Evolutionary conservation across 2,113 vertebrate genomes (phyloP).

Genomic region (Promerops cafer): DNA sequence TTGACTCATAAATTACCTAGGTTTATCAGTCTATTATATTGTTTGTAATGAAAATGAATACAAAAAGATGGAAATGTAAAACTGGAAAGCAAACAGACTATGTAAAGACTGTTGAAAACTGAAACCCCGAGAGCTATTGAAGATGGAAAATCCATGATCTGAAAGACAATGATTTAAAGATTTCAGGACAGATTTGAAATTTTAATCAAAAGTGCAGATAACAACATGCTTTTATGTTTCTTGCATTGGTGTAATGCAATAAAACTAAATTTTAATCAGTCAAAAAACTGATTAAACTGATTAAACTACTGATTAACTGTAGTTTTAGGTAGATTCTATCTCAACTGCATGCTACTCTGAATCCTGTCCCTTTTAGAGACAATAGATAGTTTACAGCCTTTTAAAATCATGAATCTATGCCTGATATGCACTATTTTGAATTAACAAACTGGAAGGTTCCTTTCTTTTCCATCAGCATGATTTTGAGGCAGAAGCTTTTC

Average conservation of each 20-base stretch:
- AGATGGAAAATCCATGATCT: background rate
- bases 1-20: background rate
- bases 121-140: background rate
- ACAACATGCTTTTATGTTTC: background rate
- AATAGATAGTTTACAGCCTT: background rate
- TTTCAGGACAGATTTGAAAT: background rate
- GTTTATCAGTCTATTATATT: background rate
- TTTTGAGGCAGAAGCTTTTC: background rate
- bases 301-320: no score
- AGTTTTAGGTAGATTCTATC: background rate
- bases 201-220: background rate
- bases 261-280: background rate
- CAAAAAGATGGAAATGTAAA: background rate
- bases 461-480: background rate
- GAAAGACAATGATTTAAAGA: background rate
- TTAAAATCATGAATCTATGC: background rate
- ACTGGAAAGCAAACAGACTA: background rate
- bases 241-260: background rate
- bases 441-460: background rate
- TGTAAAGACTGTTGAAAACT: background rate
- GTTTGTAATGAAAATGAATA: background rate
- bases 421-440: background rate
- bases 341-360: background rate
- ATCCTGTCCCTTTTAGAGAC: background rate
- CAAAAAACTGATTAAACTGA: no score